These are phyloP conservation scores for Pycnomerus fuliginosus DNA, from an alignment of 2,888 invertebrate genomes.

Conservation along the genomic window DNA sequence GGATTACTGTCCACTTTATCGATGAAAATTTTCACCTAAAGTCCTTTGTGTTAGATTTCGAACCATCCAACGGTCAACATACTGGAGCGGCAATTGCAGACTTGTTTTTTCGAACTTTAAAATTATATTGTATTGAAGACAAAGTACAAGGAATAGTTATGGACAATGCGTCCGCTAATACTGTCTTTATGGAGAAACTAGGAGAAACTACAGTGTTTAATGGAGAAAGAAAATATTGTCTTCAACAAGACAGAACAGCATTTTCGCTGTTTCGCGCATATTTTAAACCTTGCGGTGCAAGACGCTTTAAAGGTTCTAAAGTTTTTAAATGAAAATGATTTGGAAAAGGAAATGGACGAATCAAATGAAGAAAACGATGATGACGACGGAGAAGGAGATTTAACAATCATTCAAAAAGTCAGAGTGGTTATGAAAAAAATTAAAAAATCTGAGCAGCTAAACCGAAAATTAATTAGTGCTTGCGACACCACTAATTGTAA, in stretches of 20 bases:
- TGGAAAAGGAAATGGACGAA: neutral
- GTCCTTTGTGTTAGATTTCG: constrained; percentile 33
- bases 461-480: neutral
- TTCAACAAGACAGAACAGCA: constrained; percentile 29
- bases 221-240: constrained; percentile 29
- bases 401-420: neutral
- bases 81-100: constrained; percentile 32
- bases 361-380: neutral
- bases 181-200: constrained; percentile 7
- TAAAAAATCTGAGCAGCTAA: neutral
- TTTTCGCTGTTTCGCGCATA: constrained; percentile 36
- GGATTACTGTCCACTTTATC: constrained; percentile 34
- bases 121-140: constrained; percentile 7
- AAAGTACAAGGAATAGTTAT: neutral
- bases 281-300: constrained; percentile 35
- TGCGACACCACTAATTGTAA: neutral
- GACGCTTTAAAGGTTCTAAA: constrained; percentile 11
- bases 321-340: too few species aligned
- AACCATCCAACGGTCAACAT: constrained; percentile 32
- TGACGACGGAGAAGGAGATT: neutral
- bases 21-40: constrained; percentile 29
- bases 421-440: neutral
- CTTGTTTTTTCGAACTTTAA: constrained; percentile 21
- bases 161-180: neutral
- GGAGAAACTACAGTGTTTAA: constrained; percentile 30